Evolutionary conservation across 2,113 vertebrate genomes (phyloP).

Genomic region (Myiozetetes cayanensis): DNA sequence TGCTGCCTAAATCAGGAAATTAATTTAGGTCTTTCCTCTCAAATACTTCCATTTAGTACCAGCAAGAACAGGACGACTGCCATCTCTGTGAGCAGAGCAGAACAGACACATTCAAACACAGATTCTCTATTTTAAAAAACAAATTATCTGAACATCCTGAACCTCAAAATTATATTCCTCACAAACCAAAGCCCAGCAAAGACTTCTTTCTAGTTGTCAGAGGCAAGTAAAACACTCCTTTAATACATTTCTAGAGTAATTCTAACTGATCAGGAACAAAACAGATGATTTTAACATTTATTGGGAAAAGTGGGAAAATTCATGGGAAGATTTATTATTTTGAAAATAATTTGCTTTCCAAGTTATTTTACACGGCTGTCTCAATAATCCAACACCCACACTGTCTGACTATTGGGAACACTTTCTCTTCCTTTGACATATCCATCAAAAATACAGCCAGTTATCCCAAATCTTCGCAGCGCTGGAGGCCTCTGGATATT

Average conservation of each 20-base stretch:
- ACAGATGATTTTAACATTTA: neutral
- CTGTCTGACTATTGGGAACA: neutral
- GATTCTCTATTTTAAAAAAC: neutral
- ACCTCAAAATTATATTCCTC: neutral
- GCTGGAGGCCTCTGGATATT: neutral
- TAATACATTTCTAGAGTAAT: neutral
- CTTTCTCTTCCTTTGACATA: neutral
- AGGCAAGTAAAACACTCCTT: neutral
- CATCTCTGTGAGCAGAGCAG: neutral
- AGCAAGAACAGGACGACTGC: neutral
- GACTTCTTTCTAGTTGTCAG: neutral
- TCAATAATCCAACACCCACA: neutral
- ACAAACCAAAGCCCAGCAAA: neutral
- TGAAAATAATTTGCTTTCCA: neutral
- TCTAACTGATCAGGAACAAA: neutral
- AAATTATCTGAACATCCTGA: neutral
- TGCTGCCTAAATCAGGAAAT: neutral
- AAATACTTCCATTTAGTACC: neutral
- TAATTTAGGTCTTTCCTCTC: neutral
- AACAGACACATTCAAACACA: neutral
- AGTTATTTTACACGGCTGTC: neutral
- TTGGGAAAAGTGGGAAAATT: neutral
- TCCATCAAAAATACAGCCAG: neutral
- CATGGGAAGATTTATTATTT: neutral
- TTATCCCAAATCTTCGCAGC: neutral